These are phyloP conservation scores for Athalia rosae DNA, from an alignment of 2,888 invertebrate species.

Conservation along the genomic window DNA sequence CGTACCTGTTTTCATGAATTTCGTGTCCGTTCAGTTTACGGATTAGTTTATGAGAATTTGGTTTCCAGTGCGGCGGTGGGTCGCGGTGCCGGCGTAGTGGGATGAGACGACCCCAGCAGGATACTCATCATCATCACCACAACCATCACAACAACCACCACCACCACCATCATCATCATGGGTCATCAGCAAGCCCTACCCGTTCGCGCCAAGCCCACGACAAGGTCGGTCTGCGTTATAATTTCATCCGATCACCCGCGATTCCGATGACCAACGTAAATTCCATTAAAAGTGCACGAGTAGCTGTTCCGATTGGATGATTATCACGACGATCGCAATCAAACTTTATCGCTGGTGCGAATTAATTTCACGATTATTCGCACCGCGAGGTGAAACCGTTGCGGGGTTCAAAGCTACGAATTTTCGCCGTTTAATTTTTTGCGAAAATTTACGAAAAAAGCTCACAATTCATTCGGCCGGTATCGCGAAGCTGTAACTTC, in stretches of 20 bases:
- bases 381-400: neutral
- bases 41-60: neutral
- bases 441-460: too few species aligned
- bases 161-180: slow-evolving; percentile 58
- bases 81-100: slow-evolving; percentile 72
- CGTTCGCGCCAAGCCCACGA: slow-evolving; percentile 64
- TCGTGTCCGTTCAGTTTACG: too few species aligned
- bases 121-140: slow-evolving; percentile 63
- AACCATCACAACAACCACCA: slow-evolving; percentile 54
- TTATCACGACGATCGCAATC: too few species aligned
- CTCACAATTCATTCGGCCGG: neutral
- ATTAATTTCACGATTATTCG: neutral
- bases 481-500: neutral
- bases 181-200: slow-evolving; percentile 65
- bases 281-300: neutral
- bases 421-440: too few species aligned
- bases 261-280: neutral
- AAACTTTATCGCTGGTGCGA: too few species aligned
- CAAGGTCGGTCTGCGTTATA: slow-evolving; percentile 57
- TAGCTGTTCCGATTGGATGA: neutral
- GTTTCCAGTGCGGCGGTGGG: slow-evolving; percentile 70
- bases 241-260: slow-evolving; percentile 3
- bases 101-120: slow-evolving; percentile 73
- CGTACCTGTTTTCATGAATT: too few species aligned
- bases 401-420: too few species aligned